Evolutionary conservation across 1,140 invertebrate genomes (phyloP).

Genomic region (Drosophila rhopaloa): DNA sequence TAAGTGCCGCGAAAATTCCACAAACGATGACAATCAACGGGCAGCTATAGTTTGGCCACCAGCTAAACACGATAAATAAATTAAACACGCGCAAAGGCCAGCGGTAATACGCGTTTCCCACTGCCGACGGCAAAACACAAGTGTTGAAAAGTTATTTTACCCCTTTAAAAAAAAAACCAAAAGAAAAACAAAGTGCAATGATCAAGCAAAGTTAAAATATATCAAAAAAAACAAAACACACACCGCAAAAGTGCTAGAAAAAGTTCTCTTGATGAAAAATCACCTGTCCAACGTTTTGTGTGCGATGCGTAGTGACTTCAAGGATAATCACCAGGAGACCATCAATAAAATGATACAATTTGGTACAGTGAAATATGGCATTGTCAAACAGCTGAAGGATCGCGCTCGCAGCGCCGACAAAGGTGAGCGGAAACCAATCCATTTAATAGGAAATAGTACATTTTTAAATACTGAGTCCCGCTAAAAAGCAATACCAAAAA

Average conservation of each 20-base stretch:
- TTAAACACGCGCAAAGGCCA: constrained; percentile 26
- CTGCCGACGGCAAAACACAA: constrained; percentile 46
- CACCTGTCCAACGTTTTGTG: constrained; percentile 79
- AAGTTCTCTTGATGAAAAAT: constrained; percentile 81
- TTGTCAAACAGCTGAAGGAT: constrained; percentile 86
- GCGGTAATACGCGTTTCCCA: constrained; percentile 27
- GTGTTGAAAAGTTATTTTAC: constrained; percentile 17
- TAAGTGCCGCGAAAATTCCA: constrained; percentile 24
- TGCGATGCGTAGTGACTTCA: constrained; percentile 85
- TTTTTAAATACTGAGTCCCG: too few species aligned
- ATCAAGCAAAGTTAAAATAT: constrained; percentile 25
- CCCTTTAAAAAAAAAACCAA: background rate
- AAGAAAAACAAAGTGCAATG: constrained; percentile 37
- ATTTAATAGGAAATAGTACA: background rate
- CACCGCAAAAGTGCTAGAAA: constrained; percentile 18
- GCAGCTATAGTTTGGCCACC: constrained; percentile 29
- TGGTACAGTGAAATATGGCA: constrained; percentile 87
- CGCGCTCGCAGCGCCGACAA: constrained; percentile 78
- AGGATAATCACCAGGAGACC: constrained; percentile 84
- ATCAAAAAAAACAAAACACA: constrained; percentile 6
- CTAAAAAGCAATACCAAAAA: background rate
- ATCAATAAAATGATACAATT: constrained; percentile 87
- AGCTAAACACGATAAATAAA: constrained; percentile 3
- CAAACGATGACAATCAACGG: constrained; percentile 48
- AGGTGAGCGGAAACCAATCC: constrained; percentile 55